Evolutionary conservation across 2,797 vertebrate species (phyloP).

Genomic region (Chlorospingus flavigularis): DNA sequence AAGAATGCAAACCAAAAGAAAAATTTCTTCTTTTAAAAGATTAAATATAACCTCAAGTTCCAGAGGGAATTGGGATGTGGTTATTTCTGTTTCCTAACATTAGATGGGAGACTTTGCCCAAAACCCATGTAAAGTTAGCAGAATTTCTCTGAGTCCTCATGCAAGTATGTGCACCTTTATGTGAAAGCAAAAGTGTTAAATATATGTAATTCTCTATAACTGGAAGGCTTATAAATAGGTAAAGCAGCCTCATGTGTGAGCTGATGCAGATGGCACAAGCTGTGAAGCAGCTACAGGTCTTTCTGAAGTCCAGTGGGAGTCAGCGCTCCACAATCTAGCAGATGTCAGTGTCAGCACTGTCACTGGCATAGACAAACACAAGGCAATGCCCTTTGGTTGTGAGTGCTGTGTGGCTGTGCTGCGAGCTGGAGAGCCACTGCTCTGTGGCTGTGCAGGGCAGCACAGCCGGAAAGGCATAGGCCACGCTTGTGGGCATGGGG

Average conservation of each 20-base stretch:
- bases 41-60: not conserved
- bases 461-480: not conserved
- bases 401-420: not conserved
- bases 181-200: not conserved
- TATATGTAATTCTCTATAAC: not conserved
- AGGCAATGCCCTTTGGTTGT: not conserved
- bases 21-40: not conserved
- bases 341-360: not conserved
- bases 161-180: not conserved
- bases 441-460: not conserved
- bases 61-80: not conserved
- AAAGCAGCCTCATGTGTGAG: not conserved
- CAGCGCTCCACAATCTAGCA: not conserved
- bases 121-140: conserved; percentile 23
- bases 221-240: conserved; percentile 11
- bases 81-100: conserved; percentile 35
- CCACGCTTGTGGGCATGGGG: too few relatives aligned
- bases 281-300: not conserved
- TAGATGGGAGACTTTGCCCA: not conserved
- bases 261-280: not conserved
- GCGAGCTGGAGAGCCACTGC: not conserved
- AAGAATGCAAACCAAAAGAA: not conserved
- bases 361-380: not conserved
- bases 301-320: not conserved
- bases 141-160: conserved; percentile 37